Base-by-base conservation (phyloP, 2,113 vertebrate species). In the Isurus oxyrinchus region DNA sequence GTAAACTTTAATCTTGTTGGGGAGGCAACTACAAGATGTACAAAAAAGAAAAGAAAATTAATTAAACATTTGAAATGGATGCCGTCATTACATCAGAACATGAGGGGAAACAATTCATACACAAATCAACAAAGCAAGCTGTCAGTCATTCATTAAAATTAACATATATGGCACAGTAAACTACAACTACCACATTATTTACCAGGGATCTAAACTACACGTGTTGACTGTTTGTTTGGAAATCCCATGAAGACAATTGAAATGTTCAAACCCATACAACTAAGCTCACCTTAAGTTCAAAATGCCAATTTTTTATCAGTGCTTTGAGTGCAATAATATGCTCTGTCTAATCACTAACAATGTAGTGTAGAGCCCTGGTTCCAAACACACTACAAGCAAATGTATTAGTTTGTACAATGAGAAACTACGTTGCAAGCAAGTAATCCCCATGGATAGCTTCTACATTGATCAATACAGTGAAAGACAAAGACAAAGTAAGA, bases 1-100 rank as follows among this genome's bases (percentile, higher is more conserved):
- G 66, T 72, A 95, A 95, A 95, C 94, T 72, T 95, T 72, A 95
- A 95, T 72, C 94, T 72, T 72, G 94, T 95, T 95, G 94, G 94
- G 55, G 94, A 95, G 40, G 94, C 66, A 72, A 95, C 94, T 95
- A 55, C 94, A 72, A 76, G 94, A 49, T 35, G 94, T 72, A 69
- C 94, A 95, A 72, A 76, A 95, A 16, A 55, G 61, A 94, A 72
- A 76, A 31, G 44, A 95, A 72, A 55, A 49, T 95, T 55, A 95
- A 53, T 44, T 95, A 63, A 95, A 40, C 27, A 72, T 95, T 76
- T 76, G 67, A 95, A 95, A 95, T 23, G 14, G 94, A 72, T 31
- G 4, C 27, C 10, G 49, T 35, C 1, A 49, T 55, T 55, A 35
- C 27, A 55, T 55, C 67, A 72, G 13, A 76, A 95, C 49, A 25